Evolutionary conservation across 1,140 invertebrate species (phyloP).

Genomic region (Hestina assimilis): DNA sequence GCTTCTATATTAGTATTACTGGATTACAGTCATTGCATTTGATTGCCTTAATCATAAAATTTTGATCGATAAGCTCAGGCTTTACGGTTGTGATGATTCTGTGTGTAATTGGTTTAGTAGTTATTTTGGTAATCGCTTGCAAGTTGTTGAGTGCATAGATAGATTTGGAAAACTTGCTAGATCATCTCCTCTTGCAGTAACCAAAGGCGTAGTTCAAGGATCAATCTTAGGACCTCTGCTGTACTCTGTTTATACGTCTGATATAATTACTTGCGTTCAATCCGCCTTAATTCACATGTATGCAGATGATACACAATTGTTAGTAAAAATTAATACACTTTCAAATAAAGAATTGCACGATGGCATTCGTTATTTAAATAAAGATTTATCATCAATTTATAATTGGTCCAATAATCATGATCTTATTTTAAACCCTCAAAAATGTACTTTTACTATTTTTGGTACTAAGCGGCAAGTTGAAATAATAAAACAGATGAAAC

Average conservation of each 20-base stretch:
- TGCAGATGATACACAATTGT: neutral
- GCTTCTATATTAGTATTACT: neutral
- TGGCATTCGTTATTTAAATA: neutral
- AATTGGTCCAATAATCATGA: neutral
- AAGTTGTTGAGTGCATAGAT: neutral
- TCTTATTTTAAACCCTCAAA: neutral
- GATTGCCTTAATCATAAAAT: conserved; percentile 1
- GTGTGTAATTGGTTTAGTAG: neutral
- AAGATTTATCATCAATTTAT: neutral
- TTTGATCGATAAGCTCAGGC: neutral
- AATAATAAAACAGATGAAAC: neutral
- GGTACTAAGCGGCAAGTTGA: neutral
- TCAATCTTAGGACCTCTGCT: conserved; percentile 1
- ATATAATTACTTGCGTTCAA: neutral
- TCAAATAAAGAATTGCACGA: neutral
- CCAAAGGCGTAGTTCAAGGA: neutral
- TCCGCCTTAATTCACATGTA: neutral
- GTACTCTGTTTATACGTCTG: neutral
- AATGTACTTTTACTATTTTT: neutral
- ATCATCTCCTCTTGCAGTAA: neutral
- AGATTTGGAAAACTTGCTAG: neutral
- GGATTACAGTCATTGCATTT: neutral
- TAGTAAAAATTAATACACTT: neutral
- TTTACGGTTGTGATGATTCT: neutral
- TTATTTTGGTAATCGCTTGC: neutral